Evolutionary conservation across 2,113 vertebrate genomes (phyloP), one percentile per base, ranked within the genome.

Genomic region (Chloropsis cyanopogon): DNA sequence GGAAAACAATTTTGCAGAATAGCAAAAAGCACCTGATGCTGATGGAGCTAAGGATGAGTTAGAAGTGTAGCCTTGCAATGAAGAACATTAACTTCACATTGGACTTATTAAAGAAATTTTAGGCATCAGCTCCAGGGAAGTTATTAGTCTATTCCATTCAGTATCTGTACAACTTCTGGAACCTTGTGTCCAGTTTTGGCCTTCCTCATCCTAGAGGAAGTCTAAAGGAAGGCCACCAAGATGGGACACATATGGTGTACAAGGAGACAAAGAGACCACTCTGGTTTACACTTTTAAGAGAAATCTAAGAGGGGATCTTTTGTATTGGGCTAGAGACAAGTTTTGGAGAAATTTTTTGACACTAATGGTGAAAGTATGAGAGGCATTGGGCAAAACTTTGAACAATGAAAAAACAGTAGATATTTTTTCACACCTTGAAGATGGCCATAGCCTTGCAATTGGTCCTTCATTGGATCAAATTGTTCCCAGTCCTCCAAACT

Each of bases 231-330:
- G 14, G 5, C 10, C 23, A 56, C 3, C 18, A 53, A 66, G 10
- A 3, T 39, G 7, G 2, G 14, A 21, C 3, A 1, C 7, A 18
- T 6, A 10, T 20, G 6, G 4, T 37, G 5, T 18, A 52, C 21
- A 61, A 24, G 59, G 12, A 59, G n/a, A 66, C 1, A 2, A 15
- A 63, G 52, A 57, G 6, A 47, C 12, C 31, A 11, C 4, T 33
- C 31, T 33, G 18, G 8, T 26, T n/a, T 52, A 39, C 28, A 28
- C 14, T 71, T 49, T 13, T 33, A 59, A 64, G 12, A 76, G 42
- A 53, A 59, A 11, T 29, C 10, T 47, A 60, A 64, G 10, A 44
- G 3, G 2, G 3, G 2, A 52, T 59, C 31, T 68, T 59, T 46
- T 72, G 10, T 52, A 4, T 1, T 87, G 14, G 7, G 17, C 42